Evolutionary conservation across 2,113 vertebrate species (phyloP).

Genomic region (Cercocebus atys): DNA sequence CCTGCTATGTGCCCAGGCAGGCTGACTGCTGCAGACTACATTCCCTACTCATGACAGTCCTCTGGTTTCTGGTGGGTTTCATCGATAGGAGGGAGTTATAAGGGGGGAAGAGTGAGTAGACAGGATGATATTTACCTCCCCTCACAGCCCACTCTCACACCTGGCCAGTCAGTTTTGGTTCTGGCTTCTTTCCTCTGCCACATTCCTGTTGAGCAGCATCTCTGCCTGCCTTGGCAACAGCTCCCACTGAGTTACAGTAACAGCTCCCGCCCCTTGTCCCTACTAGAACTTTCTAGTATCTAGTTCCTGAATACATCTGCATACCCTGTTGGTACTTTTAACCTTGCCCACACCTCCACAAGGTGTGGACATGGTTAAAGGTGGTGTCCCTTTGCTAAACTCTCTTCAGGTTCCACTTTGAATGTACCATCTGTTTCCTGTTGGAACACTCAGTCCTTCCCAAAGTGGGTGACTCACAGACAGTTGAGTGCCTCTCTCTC

Average conservation of each 20-base stretch:
- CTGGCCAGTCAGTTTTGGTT: neutral
- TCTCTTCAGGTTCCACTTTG: neutral
- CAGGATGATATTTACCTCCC: neutral
- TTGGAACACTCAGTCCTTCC: neutral
- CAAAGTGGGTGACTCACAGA: neutral
- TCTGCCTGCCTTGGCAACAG: neutral
- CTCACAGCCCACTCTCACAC: neutral
- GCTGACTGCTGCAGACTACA: neutral
- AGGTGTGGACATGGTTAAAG: neutral
- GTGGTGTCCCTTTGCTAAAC: neutral
- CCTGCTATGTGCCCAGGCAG: neutral
- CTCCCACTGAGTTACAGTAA: constrained; percentile 3
- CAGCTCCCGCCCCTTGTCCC: neutral
- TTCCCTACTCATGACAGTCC: neutral
- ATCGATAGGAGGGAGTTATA: neutral
- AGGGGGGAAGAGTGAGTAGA: neutral
- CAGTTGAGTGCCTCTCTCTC: neutral
- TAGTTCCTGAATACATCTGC: constrained; percentile 29
- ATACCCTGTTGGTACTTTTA: neutral
- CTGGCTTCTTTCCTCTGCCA: neutral
- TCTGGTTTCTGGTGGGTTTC: neutral
- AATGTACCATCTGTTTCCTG: constrained; percentile 2
- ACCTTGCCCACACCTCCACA: neutral
- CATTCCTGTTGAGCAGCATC: neutral
- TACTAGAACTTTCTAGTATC: neutral